Evolutionary conservation across 2,797 vertebrate species (phyloP), one percentile per base, ranked within the genome.

Genomic region (Sebastes oblongus): DNA sequence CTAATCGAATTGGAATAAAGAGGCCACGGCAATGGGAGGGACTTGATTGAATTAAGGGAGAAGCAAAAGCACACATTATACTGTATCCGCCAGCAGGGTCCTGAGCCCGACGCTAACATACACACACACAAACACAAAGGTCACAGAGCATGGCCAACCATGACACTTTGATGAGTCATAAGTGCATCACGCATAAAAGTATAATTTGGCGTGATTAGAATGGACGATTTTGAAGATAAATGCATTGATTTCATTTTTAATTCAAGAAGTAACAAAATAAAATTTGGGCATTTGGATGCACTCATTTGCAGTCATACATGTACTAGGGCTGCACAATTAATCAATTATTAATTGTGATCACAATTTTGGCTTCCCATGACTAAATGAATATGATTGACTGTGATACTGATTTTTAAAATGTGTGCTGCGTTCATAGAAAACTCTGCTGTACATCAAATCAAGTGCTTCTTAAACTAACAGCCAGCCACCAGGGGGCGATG

Each of bases 1-100:
- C 94, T 96, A 98, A 99, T 99, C 97, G 97, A 98, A 98, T 98
- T 96, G 96, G 97, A 98, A 98, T 98, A 97, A 97, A 98, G 98
- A 98, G 97, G 96, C 92, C 86, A 96, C 92, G 93, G 95, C 95
- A 95, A 96, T 95, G 96, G 96, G 96, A 95, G 92, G 96, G 93
- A 94, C 95, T 95, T 98, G 97, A 99, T 98, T 98, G 96, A 98
- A 98, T 99, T 98, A 98, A 92, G 94, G 94, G 91, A 97, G 91
- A 95, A 94, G 92, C 75, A 90, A 91, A 92, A 85, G 93, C 95
- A 96, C 96, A 97, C 96, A 97, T 96, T 97, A 97, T 96, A 97
- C 96, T 96, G 97, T 95, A 95, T 95, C 94, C 90, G 92, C 95
- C 96, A 97, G 96, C 95, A 96, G 95, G 95, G 95, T 93, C 96